phyloP scores from a whole-genome alignment of 92 coral and sea anemone species.

The Porites evermanni region DNA sequence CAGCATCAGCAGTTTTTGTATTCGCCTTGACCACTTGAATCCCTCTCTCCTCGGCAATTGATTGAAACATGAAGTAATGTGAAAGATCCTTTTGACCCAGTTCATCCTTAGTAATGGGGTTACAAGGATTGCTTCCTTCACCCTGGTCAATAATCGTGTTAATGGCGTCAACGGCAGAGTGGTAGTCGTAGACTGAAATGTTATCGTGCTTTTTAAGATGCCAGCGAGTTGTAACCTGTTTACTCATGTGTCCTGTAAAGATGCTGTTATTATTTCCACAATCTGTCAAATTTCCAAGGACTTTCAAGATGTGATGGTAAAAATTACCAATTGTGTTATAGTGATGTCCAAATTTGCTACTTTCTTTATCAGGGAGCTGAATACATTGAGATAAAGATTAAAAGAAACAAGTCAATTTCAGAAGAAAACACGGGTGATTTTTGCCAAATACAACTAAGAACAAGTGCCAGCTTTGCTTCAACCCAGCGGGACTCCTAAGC shows the following conservation, averaged over 20 bases:
- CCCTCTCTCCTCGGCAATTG: constrained; percentile 52
- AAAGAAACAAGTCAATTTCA: no score
- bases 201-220: background rate
- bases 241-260: constrained; percentile 47
- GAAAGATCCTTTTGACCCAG: constrained; percentile 43
- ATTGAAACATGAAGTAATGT: constrained; percentile 65
- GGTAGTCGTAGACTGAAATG: constrained; percentile 51
- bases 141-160: constrained; percentile 59
- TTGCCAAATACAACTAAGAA: no score
- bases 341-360: constrained; percentile 17
- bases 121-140: constrained; percentile 69
- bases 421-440: no score
- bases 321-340: constrained; percentile 70
- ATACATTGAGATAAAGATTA: no score
- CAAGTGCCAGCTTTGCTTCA: no score
- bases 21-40: no score
- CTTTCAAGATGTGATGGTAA: constrained; percentile 48
- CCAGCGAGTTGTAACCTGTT: constrained; percentile 23
- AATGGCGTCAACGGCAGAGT: constrained; percentile 53
- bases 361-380: background rate
- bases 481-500: no score
- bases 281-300: constrained; percentile 42
- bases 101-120: constrained; percentile 52
- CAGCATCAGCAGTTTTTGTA: no score
- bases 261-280: constrained; percentile 48